A percentile compares a stretch with the other conserved stretches of the same genome.
phyloP scores from a whole-genome alignment of 1,140 invertebrate genomes.

The Drosophila erecta region DNA sequence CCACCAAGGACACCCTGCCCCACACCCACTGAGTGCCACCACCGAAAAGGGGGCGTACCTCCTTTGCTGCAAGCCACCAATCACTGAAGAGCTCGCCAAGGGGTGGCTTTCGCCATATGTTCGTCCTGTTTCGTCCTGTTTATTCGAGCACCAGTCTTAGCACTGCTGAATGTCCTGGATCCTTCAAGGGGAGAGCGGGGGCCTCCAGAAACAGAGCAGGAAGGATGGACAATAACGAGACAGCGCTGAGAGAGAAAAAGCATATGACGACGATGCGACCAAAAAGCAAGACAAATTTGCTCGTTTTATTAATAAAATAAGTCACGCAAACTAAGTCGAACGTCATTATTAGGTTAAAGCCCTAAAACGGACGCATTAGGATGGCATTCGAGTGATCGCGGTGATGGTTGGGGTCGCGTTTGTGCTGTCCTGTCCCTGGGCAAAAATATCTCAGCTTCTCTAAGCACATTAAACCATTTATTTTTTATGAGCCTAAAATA shows the following conservation, averaged over 20 bases:
- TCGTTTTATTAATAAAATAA: constrained; percentile 84
- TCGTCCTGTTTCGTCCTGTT: constrained; percentile 29
- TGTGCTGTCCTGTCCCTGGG: constrained; percentile 4
- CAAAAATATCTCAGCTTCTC: constrained; percentile 22
- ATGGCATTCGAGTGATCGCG: constrained; percentile 24
- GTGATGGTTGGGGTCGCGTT: neutral
- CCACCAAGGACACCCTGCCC: constrained; percentile 3
- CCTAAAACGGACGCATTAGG: constrained; percentile 79
- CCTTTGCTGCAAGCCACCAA: constrained; percentile 8
- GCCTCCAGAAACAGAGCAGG: neutral
- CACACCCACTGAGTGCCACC: neutral
- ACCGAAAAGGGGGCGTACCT: constrained; percentile 24
- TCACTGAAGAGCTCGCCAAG: constrained; percentile 3
- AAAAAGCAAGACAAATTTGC: constrained; percentile 83
- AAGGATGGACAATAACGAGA: constrained; percentile 38
- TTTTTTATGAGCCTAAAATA: constrained; percentile 17
- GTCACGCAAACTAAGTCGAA: constrained; percentile 83
- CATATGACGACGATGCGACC: constrained; percentile 55
- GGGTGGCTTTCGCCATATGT: constrained; percentile 26
- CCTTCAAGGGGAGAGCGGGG: neutral
- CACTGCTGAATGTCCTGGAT: neutral
- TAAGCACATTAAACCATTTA: constrained; percentile 19
- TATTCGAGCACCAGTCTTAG: neutral
- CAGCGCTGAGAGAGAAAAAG: constrained; percentile 26
- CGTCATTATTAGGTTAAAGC: constrained; percentile 83